These are phyloP conservation scores for Acrocephalus scirpaceus DNA, from an alignment of 2,797 vertebrate species.

Conservation along the genomic window DNA sequence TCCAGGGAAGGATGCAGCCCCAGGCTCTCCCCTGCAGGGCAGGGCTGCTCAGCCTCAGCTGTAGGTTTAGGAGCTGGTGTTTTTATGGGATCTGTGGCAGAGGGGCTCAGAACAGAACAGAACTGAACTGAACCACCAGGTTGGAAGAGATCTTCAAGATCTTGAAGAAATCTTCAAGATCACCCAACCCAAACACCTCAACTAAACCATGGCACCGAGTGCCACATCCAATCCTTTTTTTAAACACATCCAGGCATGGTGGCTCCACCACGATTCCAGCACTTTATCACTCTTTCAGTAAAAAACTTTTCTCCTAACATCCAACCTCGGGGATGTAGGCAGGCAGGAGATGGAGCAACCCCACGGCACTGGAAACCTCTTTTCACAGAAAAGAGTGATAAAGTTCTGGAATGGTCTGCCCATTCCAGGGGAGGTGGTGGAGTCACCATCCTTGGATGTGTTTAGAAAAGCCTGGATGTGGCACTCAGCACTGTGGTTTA, in stretches of 20 bases:
- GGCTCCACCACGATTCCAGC: background rate
- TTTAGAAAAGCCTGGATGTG: no score
- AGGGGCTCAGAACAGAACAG: background rate
- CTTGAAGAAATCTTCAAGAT: accelerated
- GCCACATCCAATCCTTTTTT: accelerated
- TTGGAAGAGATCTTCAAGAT: background rate
- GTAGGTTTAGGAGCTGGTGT: accelerated
- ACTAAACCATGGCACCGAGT: accelerated
- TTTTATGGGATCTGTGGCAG: background rate
- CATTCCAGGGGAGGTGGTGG: no score
- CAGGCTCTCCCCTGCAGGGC: background rate
- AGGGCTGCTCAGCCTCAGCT: background rate
- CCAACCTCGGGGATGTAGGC: accelerated
- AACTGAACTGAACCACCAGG: background rate
- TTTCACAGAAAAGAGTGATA: no score
- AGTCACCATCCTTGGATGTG: no score
- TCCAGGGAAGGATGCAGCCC: background rate
- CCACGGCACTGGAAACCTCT: accelerated
- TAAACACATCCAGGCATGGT: background rate
- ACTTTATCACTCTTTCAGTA: background rate
- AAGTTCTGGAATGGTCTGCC: no score
- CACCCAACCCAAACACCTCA: no score
- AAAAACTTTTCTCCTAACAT: accelerated
- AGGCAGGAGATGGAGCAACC: accelerated
- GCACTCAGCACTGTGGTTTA: no score